Evolutionary conservation across 1,140 invertebrate species (phyloP), one percentile per base, ranked within the genome.

Genomic region (Bombus breviceps): DNA sequence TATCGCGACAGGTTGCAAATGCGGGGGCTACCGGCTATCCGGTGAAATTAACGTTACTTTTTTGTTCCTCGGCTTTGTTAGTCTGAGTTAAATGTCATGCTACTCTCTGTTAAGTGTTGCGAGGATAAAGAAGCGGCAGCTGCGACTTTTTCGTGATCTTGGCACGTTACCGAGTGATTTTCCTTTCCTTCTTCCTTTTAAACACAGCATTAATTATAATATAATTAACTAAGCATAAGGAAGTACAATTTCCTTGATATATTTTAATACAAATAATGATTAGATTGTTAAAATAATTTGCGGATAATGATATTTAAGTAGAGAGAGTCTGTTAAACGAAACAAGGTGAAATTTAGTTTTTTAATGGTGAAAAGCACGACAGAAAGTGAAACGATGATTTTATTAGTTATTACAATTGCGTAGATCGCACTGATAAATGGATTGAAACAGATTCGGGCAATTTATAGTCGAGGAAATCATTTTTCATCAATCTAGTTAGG

Each of bases 1-100:
- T 84, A 90, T 90, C 85, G 73, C 81, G 89, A 72, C 75, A 89
- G 84, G 88, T 89, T 83, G 79, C 81, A 76, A 87, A 90, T 85
- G 86, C 78, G 89, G 78, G 88, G 28, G 47, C 47, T 53, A 53
- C 47, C 47, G 62, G 41, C 32, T 37, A n/a, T 43, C 37, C 62
- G 34, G 3, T 28, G n/a, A 82, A 89, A 81, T 74, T 64, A 85
- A 59, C 59, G 75, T 66, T 77, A 28, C 62, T 81, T 77, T 83
- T 68, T 69, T 74, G 3, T 41, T 4, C 74, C 18, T 37, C 2
- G 25, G 25, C 66, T 66, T 81, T 74, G n/a, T 22, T 47, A 4
- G 32, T 34, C 8, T 2, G 78, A 71, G 74, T 85, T 85, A 81
- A 64, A 74, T 15, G 71, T 81, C 83, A 81, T 78, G 77, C 41